phyloP scores from a whole-genome alignment of 2,797 vertebrate genomes.

The Tarsius wallacei region DNA sequence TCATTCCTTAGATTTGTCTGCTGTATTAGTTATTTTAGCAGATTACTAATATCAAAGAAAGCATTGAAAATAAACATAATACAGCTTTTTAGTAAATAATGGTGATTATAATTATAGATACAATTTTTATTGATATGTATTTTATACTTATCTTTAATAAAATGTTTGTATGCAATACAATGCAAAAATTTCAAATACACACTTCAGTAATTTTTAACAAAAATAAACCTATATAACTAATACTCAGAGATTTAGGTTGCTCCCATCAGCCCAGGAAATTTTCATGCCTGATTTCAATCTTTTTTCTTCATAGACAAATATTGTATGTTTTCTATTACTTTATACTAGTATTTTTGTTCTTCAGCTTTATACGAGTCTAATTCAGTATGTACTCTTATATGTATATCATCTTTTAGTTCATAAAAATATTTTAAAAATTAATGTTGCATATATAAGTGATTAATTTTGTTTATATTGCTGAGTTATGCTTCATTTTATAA shows the following conservation, averaged over 20 bases:
- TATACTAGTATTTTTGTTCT: background rate
- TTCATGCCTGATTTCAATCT: background rate
- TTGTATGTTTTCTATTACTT: background rate
- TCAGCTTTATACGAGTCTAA: background rate
- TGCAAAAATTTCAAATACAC: background rate
- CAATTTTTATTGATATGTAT: background rate
- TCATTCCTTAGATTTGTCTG: background rate
- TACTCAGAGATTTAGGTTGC: background rate
- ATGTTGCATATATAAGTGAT: background rate
- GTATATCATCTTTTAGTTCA: background rate
- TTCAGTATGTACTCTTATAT: background rate
- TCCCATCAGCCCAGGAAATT: background rate
- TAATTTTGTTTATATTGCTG: background rate
- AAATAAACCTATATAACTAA: background rate
- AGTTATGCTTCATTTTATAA: background rate
- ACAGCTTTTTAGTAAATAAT: background rate
- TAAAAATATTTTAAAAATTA: background rate
- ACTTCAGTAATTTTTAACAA: background rate
- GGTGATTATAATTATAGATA: background rate
- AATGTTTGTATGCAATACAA: background rate
- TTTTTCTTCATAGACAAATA: background rate
- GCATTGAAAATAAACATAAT: background rate
- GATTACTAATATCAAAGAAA: background rate
- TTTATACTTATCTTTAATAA: background rate
- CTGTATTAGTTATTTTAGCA: background rate